These are phyloP conservation scores for Damaliscus lunatus DNA, from an alignment of 2,113 vertebrate species.

Conservation along the genomic window DNA sequence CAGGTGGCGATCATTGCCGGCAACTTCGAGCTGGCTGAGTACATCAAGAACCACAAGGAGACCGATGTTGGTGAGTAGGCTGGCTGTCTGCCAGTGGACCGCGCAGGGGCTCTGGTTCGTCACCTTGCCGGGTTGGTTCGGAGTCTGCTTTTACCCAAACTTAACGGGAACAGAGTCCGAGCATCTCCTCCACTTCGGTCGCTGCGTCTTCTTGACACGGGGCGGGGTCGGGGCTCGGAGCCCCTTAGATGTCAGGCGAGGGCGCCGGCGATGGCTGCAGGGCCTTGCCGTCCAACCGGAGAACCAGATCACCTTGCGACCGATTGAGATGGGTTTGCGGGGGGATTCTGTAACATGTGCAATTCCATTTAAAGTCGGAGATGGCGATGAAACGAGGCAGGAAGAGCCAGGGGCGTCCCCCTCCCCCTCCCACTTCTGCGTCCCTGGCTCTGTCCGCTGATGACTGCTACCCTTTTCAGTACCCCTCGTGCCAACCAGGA, in stretches of 20 bases:
- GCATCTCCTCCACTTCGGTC: rapidly evolving
- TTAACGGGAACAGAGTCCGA: rapidly evolving
- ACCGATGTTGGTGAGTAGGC: slow-evolving; percentile 90
- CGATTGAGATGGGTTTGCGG: rapidly evolving
- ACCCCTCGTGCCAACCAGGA: slow-evolving; percentile 62
- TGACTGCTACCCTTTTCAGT: slow-evolving; percentile 26
- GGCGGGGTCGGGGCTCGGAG: neutral
- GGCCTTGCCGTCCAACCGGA: rapidly evolving
- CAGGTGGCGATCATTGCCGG: slow-evolving; percentile 98
- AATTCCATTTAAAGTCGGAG: neutral
- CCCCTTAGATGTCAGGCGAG: neutral
- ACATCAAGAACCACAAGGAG: slow-evolving; percentile 96
- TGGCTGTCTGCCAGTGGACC: rapidly evolving
- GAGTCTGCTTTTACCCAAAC: neutral
- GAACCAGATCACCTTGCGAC: rapidly evolving
- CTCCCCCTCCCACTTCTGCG: neutral
- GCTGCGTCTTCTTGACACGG: rapidly evolving
- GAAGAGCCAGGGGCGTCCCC: neutral
- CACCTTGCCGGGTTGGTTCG: rapidly evolving
- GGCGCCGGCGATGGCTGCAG: rapidly evolving
- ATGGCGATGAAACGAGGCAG: rapidly evolving
- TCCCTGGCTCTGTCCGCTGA: neutral
- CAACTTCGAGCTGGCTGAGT: slow-evolving; percentile 97
- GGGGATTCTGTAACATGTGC: rapidly evolving
- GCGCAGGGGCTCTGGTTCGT: rapidly evolving